Percentiles rank a stretch among this genome's conserved stretches.
Conservation (phyloP, 2,113 vertebrate species). For the Cardinalis cardinalis region DNA sequence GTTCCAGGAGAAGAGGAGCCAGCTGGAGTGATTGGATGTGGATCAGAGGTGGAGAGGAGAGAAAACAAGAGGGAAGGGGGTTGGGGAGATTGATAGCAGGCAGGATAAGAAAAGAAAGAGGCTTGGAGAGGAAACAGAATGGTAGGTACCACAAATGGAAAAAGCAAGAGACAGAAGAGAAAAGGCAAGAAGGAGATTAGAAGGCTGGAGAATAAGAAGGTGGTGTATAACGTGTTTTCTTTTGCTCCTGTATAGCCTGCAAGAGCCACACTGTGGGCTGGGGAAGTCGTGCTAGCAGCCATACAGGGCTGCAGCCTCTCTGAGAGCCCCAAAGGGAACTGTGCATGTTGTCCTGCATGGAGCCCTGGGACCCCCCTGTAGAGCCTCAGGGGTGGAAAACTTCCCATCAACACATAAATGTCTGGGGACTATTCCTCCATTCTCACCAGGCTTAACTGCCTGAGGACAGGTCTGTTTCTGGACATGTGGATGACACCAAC, state of each 20-base stretch:
- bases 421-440: not conserved
- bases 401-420: not conserved
- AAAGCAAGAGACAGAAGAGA: not conserved
- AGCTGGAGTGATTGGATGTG: not conserved
- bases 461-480: not conserved
- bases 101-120: not conserved
- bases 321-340: not conserved
- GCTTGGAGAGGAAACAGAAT: not conserved
- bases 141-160: not conserved
- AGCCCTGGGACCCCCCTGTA: not conserved
- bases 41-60: not conserved
- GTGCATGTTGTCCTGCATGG: not conserved
- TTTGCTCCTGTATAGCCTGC: not conserved
- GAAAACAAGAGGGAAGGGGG: not conserved
- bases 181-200: not conserved
- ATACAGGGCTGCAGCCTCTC: not conserved
- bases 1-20: conserved; percentile 20
- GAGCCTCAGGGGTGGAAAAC: not conserved
- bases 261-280: not conserved
- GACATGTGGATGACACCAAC: not conserved
- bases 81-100: not conserved
- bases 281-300: not conserved
- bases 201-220: not conserved
- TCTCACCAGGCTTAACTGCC: not conserved
- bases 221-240: rapidly evolving